These are phyloP conservation scores for Epirrhoe tristata DNA, from an alignment of 2,888 invertebrate species.

Conservation along the genomic window DNA sequence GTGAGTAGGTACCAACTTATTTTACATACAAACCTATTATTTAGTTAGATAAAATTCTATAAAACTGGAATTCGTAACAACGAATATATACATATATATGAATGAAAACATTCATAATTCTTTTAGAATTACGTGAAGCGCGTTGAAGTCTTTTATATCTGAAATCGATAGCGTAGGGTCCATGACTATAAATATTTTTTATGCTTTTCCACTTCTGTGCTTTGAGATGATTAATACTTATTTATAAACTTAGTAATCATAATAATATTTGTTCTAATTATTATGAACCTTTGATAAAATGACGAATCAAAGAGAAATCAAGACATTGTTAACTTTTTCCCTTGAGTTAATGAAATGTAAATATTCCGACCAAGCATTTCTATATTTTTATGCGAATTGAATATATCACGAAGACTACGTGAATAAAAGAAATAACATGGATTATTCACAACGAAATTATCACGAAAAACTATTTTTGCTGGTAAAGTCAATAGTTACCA, in stretches of 20 bases:
- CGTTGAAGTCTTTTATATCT: conserved; percentile 19
- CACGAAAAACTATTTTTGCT: conserved; percentile 25
- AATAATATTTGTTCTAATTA: no score
- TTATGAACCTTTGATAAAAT: neutral
- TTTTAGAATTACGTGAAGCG: conserved; percentile 1
- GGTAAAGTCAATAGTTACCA: conserved; percentile 34
- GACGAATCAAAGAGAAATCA: neutral
- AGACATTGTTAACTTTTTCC: neutral
- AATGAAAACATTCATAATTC: neutral
- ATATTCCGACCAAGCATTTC: neutral
- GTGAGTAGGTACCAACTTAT: no score
- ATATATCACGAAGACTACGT: conserved; percentile 28
- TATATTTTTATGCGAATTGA: conserved; percentile 9
- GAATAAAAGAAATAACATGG: conserved; percentile 40
- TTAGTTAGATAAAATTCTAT: no score
- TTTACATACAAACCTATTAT: no score
- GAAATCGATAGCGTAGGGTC: conserved; percentile 2
- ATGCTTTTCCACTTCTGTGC: neutral
- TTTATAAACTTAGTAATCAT: no score
- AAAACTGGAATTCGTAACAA: no score
- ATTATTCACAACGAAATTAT: conserved; percentile 28
- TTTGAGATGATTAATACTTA: neutral
- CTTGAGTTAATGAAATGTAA: neutral
- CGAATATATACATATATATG: no score
- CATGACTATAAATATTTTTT: neutral